phyloP scores from a whole-genome alignment of 1,140 invertebrate species.

The Penaeus japonicus region DNA sequence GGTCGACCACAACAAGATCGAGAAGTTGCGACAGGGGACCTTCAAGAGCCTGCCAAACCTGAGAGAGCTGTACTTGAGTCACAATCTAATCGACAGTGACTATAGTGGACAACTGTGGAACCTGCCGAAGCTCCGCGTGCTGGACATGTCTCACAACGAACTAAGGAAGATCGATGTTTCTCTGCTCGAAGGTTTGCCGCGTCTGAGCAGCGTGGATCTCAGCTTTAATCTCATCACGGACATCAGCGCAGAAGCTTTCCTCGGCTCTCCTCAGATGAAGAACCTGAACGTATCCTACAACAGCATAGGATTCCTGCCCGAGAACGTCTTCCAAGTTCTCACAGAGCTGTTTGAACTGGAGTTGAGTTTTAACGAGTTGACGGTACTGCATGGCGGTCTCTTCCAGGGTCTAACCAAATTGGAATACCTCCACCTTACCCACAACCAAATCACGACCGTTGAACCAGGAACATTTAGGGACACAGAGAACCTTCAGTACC shows the following conservation, averaged over 20 bases:
- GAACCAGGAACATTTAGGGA: constrained; percentile 64
- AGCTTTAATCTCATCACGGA: constrained; percentile 63
- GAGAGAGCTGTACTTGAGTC: constrained; percentile 78
- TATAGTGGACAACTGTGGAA: constrained; percentile 61
- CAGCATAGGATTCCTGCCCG: constrained; percentile 64
- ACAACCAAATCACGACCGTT: constrained; percentile 76
- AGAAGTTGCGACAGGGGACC: constrained; percentile 76
- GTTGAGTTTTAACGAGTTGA: constrained; percentile 77
- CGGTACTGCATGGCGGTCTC: constrained; percentile 69
- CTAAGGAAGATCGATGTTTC: constrained; percentile 76
- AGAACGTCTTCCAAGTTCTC: constrained; percentile 75
- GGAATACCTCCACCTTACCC: constrained; percentile 78
- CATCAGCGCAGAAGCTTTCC: constrained; percentile 77
- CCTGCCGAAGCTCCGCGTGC: constrained; percentile 66
- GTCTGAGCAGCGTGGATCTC: constrained; percentile 69
- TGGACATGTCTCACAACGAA: constrained; percentile 82
- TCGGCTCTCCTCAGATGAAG: constrained; percentile 76
- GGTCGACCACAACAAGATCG: constrained; percentile 80
- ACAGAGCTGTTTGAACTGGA: constrained; percentile 80
- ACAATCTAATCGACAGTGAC: constrained; percentile 73
- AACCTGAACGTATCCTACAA: constrained; percentile 82
- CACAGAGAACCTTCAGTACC: constrained; percentile 62
- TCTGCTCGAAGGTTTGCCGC: constrained; percentile 77
- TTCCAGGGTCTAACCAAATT: constrained; percentile 75
- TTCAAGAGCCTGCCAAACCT: constrained; percentile 83